A percentile compares a stretch with the other conserved stretches of the same genome.
phyloP scores from a whole-genome alignment of 2,797 vertebrate species.

The Choloepus didactylus region DNA sequence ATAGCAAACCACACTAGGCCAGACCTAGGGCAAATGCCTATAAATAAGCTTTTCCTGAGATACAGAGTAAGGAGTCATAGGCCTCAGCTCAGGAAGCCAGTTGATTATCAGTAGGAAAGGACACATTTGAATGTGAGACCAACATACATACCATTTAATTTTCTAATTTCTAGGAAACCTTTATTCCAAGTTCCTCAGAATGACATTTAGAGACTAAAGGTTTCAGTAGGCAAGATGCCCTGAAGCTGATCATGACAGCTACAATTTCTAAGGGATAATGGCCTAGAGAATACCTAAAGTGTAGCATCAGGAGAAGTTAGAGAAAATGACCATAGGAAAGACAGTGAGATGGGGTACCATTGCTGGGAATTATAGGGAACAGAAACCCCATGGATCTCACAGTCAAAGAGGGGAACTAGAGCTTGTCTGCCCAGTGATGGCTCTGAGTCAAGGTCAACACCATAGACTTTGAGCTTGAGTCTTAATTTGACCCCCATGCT shows the following conservation, averaged over 20 bases:
- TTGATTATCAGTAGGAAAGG: not conserved
- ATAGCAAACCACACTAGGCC: not conserved
- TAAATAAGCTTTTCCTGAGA: not conserved
- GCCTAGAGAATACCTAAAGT: not conserved
- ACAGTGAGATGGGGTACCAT: not conserved
- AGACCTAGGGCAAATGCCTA: not conserved
- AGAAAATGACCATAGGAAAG: not conserved
- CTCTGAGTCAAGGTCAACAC: not conserved
- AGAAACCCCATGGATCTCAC: not conserved
- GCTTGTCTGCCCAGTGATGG: not conserved
- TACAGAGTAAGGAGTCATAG: not conserved
- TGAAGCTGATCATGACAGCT: not conserved
- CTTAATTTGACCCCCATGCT: not conserved
- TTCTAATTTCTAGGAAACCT: not conserved
- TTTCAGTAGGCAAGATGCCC: not conserved
- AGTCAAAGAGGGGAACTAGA: not conserved
- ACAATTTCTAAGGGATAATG: not conserved
- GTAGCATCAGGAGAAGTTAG: not conserved
- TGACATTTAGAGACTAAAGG: not conserved
- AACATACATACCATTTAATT: not conserved
- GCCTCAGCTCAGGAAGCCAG: not conserved
- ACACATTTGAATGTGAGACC: not conserved
- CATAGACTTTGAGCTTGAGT: not conserved
- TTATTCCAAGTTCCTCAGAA: not conserved
- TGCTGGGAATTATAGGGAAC: not conserved